Base-by-base conservation (phyloP, 2,888 invertebrate species). In the Drosophila borealis region DNA sequence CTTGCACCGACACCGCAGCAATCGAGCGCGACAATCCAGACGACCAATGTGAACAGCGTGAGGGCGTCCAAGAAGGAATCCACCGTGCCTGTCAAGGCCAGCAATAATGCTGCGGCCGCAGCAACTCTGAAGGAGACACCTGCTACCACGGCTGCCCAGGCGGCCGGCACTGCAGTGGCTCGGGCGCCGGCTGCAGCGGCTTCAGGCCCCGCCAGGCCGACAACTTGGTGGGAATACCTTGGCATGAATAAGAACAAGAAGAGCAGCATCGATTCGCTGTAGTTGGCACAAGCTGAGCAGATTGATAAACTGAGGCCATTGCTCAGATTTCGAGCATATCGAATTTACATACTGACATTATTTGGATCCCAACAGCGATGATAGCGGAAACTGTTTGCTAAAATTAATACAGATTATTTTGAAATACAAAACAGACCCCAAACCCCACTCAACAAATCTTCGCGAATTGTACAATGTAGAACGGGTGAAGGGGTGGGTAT, bases 151-250 rank as follows among this genome's bases (percentile, higher is more conserved):
- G 8, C n/a, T 2, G 29, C 17, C 8, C 49, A 33, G 19, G 37
- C 4, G 3, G 33, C 11, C 11, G 36, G 11, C 14, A 48, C 5
- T 17, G 37, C 42, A n/a, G 10, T 6, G 6, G 19, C 5, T 1
- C n/a, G 37, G 2, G 56, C 6, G 2, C 4, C 42, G 11, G 29
- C 25, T 5, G 13, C n/a, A 17, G 11, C 11, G n/a, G 3, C 29
- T 19, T 25, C n/a, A 10, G 8, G 3, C 9, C 0, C 9, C 2
- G 2, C 42, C 1, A 64, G 17, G 44, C 44, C 50, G n/a, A 37
- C 49, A 11, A 37, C 74, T 4, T 78, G 80, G 85, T 78, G 69
- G 85, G 73, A 66, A 0, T 84, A 69, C 51, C 25, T 84, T 6
- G 72, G 81, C 2, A 64, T 80, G 41, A 65, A 50, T 42, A 72